Base-by-base conservation (phyloP, 1,140 invertebrate species). In the Cecropterus lyciades region DNA sequence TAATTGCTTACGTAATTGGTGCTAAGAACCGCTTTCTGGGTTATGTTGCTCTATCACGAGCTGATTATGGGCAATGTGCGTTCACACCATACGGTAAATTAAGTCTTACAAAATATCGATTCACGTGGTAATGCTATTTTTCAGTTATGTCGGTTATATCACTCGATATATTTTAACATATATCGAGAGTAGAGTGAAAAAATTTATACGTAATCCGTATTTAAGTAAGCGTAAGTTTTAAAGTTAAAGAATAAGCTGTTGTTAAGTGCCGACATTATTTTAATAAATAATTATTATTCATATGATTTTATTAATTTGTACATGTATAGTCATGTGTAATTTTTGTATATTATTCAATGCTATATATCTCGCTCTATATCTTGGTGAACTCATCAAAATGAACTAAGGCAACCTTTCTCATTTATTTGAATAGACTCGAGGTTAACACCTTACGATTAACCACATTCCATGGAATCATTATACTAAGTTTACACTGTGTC, bases 401-500 rank as follows among this genome's bases (percentile, higher is more conserved):
- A 62, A 30, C 43, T 45, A 65, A 75, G 62, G 66, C 76, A 70
- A 74, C 77, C 62, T 77, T 73, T 75, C 73, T 76, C 76, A 75
- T 77, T 73, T 56, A 73, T 75, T 73, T 68, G 65, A 70, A 79
- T 70, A 52, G 8, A 33, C 72, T 33, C 80, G 76, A 83, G 79
- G 80, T 77, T 45, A 83, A 75, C 80, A 42, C 59, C 63, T 75
- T 43, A 67, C 60, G 10, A 27, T 48, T 48, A 30, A 59, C 56
- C 56, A 65, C 52, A 72, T 72, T 67, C 64, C 51, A 27, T 30
- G 27, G 27, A 49, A 62, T 62, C 27, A 49, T 62, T 62, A 62
- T 30, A 62, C 46, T 49, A 17, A 27, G 43, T n/a, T 59, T 30
- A 45, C 14, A 59, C 55, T 30, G 9, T 48, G 14, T 46, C 20